Conservation (phyloP, 2,797 vertebrate species). For the Zalophus californianus region DNA sequence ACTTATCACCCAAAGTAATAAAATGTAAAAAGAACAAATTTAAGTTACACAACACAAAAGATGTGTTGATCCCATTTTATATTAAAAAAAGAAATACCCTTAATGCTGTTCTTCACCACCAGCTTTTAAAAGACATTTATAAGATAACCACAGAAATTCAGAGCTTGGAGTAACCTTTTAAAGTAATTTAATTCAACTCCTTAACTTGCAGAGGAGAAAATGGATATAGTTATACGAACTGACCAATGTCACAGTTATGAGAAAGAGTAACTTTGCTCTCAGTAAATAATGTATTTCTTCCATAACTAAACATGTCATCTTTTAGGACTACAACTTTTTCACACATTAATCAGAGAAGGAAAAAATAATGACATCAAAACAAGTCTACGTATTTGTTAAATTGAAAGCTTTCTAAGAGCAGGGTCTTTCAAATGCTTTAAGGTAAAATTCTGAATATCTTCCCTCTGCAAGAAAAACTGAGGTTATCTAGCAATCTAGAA, state of each 20-base stretch:
- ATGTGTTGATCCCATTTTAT: background rate
- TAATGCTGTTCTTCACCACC: background rate
- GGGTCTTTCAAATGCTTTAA: background rate
- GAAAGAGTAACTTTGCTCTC: background rate
- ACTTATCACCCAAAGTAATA: background rate
- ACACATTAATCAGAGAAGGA: background rate
- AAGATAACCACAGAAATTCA: background rate
- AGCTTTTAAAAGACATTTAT: slow-evolving; percentile 23
- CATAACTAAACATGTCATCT: background rate
- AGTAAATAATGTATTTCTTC: background rate
- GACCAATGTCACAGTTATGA: background rate
- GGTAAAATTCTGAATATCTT: background rate
- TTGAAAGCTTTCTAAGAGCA: background rate
- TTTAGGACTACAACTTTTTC: background rate
- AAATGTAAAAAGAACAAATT: slow-evolving; percentile 39
- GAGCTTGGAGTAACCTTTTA: background rate
- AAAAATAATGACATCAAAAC: background rate
- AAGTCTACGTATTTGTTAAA: background rate
- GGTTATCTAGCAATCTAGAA: background rate
- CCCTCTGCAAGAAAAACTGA: background rate
- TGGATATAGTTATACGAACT: background rate
- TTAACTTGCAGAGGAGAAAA: slow-evolving; percentile 10
- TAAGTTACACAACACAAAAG: slow-evolving; percentile 19
- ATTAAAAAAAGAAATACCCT: background rate
- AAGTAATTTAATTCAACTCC: background rate